Base-by-base conservation (phyloP, 2,888 invertebrate species). In the Gnatocerus cornutus region DNA sequence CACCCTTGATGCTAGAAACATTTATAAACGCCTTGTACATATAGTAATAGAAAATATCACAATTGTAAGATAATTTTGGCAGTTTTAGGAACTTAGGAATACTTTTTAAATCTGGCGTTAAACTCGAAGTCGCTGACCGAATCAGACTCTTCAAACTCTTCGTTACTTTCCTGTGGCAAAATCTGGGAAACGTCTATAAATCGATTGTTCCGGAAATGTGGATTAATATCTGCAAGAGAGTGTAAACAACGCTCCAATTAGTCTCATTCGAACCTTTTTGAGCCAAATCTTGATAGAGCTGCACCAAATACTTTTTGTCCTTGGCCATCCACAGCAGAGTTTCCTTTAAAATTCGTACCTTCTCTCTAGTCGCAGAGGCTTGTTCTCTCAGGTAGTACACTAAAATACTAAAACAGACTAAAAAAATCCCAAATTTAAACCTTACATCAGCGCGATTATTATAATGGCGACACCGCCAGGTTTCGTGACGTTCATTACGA, bases 291-390 rank as follows among this genome's bases (percentile, higher is more conserved):
- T 33, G 29, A 39, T 48, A 58, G 13, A 30, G n/a, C 8, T 66
- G 41, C 16, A 92, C 86, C 65, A 92, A 85, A 84, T 90, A 92
- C 79, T 92, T 90, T 81, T 92, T 92, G 78, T 93, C 92, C 78
- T 88, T 88, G 0, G 91, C 89, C 77, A 91, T 90, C 76, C 90
- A 85, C 48, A 88, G 83, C 74, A 92, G 83, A 90, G 92, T 90
- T 63, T 89, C 88, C 0, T 90, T 86, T 70, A 92, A 85, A 62
- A 90, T 85, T 50, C 83, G 82, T 64, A 90, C 90, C 87, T 90
- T 89, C 55, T 87, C 85, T 56, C 86, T 87, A 78, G 90, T 90
- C 1, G 91, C 91, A 0, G 84, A 81, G 0, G 91, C 89, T 64
- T 88, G 87, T 0, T 90, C 90, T 0, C 90, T 87, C 76, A 89